Percentiles rank a stretch among this genome's conserved stretches.
Conservation (phyloP, 2,888 invertebrate genomes). For the Ernsta delagoae region DNA sequence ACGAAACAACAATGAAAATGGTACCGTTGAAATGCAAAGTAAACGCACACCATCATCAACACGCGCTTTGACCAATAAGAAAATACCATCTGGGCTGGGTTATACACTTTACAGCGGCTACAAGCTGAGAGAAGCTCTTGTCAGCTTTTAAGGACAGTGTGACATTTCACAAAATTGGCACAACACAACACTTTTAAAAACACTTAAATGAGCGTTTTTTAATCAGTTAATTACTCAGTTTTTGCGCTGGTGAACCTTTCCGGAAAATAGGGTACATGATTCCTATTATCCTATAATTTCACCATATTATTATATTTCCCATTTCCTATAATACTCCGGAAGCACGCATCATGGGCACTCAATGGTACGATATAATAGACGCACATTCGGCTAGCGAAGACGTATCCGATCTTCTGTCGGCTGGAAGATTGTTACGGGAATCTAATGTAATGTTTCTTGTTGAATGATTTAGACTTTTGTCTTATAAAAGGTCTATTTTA, state of each 20-base stretch:
- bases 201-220: not conserved
- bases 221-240: not conserved
- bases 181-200: not conserved
- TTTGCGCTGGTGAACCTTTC: not conserved
- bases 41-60: no score
- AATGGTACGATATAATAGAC: conserved; percentile 24
- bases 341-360: conserved; percentile 17
- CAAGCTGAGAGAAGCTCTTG: no score
- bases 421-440: conserved; percentile 21
- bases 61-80: no score
- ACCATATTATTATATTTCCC: not conserved
- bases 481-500: not conserved
- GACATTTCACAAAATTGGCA: not conserved
- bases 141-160: no score
- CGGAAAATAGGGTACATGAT: not conserved
- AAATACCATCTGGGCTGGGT: no score
- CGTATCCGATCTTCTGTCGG: conserved; percentile 15
- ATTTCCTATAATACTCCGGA: conserved; percentile 3
- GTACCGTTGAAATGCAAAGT: no score
- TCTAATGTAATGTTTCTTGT: conserved; percentile 12
- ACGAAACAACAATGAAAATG: no score
- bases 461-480: conserved; percentile 1
- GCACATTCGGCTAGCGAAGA: conserved; percentile 21
- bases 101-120: no score
- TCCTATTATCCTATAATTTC: not conserved